Evolutionary conservation across 2,888 invertebrate genomes (phyloP).

Genomic region (Sminthurides aquaticus): DNA sequence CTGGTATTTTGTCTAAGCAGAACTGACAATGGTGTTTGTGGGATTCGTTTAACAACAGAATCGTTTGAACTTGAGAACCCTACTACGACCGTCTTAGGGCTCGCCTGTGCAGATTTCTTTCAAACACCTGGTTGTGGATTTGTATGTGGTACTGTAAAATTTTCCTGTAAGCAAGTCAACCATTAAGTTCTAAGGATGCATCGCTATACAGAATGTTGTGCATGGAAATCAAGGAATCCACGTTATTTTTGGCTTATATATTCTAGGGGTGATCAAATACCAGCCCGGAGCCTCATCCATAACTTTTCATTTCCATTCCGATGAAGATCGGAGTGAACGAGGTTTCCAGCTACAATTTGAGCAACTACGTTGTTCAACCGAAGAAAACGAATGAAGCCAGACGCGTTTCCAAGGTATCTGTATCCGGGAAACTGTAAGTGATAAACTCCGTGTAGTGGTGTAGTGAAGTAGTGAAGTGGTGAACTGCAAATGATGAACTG

Average conservation of each 20-base stretch:
- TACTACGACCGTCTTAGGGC: neutral
- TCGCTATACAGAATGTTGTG: neutral
- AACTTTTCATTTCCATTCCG: neutral
- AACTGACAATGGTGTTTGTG: no score
- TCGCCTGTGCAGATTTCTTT: neutral
- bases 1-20: no score
- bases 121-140: neutral
- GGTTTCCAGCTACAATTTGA: neutral
- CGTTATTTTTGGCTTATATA: neutral
- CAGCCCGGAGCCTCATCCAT: neutral
- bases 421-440: no score
- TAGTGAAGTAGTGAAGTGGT: no score
- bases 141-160: neutral
- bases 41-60: no score
- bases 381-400: no score
- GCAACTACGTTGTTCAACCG: no score
- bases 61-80: no score
- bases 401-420: no score
- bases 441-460: no score
- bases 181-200: neutral
- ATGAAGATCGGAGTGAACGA: neutral
- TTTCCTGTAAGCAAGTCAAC: neutral
- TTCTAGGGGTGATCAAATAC: neutral
- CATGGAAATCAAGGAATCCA: neutral
- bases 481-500: no score